A percentile compares a stretch with the other conserved stretches of the same genome.
Evolutionary conservation across 2,113 vertebrate species (phyloP).

Genomic region (Daboia siamensis): DNA sequence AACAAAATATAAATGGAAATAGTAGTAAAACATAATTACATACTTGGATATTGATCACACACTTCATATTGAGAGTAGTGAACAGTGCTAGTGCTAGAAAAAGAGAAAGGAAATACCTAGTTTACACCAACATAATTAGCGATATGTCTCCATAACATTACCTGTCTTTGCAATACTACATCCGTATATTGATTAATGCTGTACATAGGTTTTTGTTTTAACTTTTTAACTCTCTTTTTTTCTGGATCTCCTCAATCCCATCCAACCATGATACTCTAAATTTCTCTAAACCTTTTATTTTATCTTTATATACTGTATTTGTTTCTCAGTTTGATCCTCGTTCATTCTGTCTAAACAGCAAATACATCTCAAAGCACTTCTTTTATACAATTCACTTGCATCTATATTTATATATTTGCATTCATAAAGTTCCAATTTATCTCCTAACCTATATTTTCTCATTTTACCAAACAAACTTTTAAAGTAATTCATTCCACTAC

Average conservation of each 20-base stretch:
- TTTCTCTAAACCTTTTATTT: background rate
- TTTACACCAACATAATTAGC: background rate
- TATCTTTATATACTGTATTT: background rate
- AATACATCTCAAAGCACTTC: background rate
- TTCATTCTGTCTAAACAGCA: background rate
- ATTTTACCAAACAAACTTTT: background rate
- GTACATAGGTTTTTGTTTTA: background rate
- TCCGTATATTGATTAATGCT: background rate
- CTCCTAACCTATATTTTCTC: background rate
- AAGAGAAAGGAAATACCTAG: background rate
- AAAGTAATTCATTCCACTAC: background rate
- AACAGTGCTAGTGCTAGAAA: background rate
- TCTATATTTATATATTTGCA: background rate
- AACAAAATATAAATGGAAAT: background rate
- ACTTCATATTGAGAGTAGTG: background rate
- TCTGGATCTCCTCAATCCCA: background rate
- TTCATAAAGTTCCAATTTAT: background rate
- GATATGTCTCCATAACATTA: background rate
- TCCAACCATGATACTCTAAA: background rate
- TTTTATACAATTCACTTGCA: background rate
- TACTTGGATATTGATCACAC: background rate
- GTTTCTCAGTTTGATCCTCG: background rate
- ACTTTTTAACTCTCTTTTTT: background rate
- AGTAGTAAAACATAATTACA: background rate
- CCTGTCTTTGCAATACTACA: background rate